These are phyloP conservation scores for Simalia tracyae DNA, from an alignment of 2,797 vertebrate genomes.

Conservation along the genomic window DNA sequence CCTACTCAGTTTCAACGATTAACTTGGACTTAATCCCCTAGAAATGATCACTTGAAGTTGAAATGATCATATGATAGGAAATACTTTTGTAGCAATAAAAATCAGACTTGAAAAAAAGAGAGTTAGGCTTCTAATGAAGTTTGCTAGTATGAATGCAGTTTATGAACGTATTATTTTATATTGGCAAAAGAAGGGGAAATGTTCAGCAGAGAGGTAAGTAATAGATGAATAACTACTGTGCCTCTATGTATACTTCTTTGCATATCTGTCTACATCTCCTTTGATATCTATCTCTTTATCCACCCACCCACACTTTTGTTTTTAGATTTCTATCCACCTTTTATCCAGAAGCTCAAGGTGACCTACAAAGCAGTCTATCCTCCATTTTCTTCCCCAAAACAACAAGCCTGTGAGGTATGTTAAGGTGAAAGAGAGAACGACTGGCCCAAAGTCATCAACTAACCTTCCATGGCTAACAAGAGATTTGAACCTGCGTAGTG, in stretches of 20 bases:
- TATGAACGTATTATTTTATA: not conserved
- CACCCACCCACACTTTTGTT: not conserved
- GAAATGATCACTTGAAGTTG: conserved; percentile 38
- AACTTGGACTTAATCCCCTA: conserved; percentile 42
- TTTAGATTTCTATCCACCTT: not conserved
- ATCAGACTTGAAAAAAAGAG: conserved; percentile 23
- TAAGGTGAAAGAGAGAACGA: not conserved
- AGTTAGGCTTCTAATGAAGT: conserved; percentile 34
- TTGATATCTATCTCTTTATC: not conserved
- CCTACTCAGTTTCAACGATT: conserved; percentile 8
- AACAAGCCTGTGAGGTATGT: not conserved
- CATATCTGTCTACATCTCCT: not conserved
- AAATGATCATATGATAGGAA: conserved; percentile 29
- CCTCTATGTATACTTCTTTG: not conserved
- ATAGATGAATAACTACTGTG: not conserved
- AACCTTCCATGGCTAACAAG: not conserved
- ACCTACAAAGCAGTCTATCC: not conserved
- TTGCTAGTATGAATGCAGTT: not conserved
- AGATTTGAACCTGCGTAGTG: not conserved
- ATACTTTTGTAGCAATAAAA: conserved; percentile 33
- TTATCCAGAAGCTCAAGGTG: not conserved
- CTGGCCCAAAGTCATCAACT: not conserved
- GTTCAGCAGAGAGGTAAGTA: not conserved
- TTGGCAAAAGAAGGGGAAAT: not conserved
- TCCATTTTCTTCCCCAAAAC: not conserved